Evolutionary conservation across 2,797 vertebrate genomes (phyloP).

Genomic region (Phalanger gymnotis): DNA sequence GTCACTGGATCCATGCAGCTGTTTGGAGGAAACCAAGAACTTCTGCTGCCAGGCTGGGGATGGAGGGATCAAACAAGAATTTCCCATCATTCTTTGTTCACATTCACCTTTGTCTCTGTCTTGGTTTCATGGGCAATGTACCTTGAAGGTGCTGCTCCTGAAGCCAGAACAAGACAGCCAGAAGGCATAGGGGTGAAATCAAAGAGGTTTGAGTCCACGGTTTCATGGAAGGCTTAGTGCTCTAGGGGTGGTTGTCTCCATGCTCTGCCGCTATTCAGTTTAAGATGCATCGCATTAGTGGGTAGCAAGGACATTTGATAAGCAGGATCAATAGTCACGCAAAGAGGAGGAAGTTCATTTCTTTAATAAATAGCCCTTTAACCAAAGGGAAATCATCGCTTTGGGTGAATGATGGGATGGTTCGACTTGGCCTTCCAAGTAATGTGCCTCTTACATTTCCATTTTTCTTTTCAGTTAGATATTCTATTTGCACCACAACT

Average conservation of each 20-base stretch:
- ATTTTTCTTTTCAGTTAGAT: not conserved
- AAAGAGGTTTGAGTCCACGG: not conserved
- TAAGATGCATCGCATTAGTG: not conserved
- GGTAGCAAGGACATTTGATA: not conserved
- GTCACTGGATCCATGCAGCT: conserved; percentile 47
- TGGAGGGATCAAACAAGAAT: conserved; percentile 2
- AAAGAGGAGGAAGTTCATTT: conserved; percentile 20
- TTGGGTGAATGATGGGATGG: not conserved
- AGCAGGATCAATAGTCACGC: conserved; percentile 29
- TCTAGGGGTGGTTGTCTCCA: too few relatives aligned
- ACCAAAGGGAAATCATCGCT: conserved; percentile 12
- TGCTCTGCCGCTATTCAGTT: not conserved
- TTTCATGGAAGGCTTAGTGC: not conserved
- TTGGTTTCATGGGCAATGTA: not conserved
- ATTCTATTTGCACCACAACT: not conserved
- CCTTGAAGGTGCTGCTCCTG: not conserved
- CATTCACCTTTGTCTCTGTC: not conserved
- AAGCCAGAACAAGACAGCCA: not conserved
- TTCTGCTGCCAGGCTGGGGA: conserved; percentile 8
- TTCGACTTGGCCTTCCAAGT: conserved; percentile 13
- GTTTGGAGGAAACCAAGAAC: conserved; percentile 52
- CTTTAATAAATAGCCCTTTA: not conserved
- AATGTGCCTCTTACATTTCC: not conserved
- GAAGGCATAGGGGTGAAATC: not conserved
- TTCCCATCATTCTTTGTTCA: not conserved